Evolutionary conservation across 2,797 vertebrate genomes (phyloP), one percentile per base, ranked within the genome.

Genomic region (Agapornis canus): DNA sequence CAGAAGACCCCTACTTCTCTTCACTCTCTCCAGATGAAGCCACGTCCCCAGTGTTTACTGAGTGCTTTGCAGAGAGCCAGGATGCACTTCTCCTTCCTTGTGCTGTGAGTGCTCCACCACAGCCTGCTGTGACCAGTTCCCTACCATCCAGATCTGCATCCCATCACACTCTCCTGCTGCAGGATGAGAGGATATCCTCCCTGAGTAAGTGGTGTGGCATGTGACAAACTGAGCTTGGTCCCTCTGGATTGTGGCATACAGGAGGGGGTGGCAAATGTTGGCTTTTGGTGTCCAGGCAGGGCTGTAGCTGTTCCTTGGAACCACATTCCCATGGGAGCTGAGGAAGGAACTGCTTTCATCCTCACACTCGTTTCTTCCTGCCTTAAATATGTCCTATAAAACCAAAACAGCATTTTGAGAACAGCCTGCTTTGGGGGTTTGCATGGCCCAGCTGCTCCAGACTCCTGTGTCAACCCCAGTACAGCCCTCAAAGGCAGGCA

Each of bases 1-100:
- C 90, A 59, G 98, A 98, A 94, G 97, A 98, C 42, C 97, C 98
- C 56, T 97, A 98, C 77, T 98, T 98, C 94, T 97, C 97, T 13
- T 90, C 97, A 2, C 52, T 94, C 15, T 95, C 96, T 40, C 91
- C 97, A 56, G 97, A 95, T 1, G 69, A 92, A 10, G 51, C 92
- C 0, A 4, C 13, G 23, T 95, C 95, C 54, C 96, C 93, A 1
- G 84, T 37, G 75, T 92, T 95, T 91, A 71, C 88, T 2, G 54
- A 94, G 81, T 52, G 81, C 59, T 54, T 72, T 31, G 86, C 45
- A 17, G 89, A 80, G 45, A 71, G 49, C 35, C 72, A 93, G 86
- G 88, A 83, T 16, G 51, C 52, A 7, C 27, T 40, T 26, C 70
- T 64, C 25, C 65, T 83, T 60, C 23, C 92, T 20, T 25, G 49